phyloP scores from a whole-genome alignment of 2,113 vertebrate species.

The Heptranchias perlo region DNA sequence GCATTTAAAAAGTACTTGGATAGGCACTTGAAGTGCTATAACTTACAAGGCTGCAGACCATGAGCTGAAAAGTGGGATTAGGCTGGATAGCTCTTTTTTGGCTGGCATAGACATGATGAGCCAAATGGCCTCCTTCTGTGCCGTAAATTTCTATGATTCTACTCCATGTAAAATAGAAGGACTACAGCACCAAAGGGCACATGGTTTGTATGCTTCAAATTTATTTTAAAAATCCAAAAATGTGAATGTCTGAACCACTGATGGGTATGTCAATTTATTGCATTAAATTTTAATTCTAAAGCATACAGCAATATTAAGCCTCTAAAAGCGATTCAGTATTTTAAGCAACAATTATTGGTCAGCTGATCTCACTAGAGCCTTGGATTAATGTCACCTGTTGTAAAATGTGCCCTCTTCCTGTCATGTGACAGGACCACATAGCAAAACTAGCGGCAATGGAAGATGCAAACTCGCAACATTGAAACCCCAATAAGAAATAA shows the following conservation, averaged over 20 bases:
- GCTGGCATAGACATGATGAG: too few relatives aligned
- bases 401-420: not conserved
- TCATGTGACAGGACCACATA: not conserved
- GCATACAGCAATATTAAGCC: not conserved
- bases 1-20: too few relatives aligned
- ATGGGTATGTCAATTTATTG: not conserved
- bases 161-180: not conserved
- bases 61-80: too few relatives aligned
- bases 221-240: not conserved
- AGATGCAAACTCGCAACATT: not conserved
- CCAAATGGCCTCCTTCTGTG: too few relatives aligned
- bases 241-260: not conserved
- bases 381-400: not conserved
- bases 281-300: not conserved
- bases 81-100: too few relatives aligned
- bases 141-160: too few relatives aligned
- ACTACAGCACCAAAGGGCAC: not conserved
- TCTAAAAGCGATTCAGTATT: not conserved
- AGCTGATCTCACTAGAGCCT: not conserved
- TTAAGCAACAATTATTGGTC: not conserved
- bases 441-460: not conserved
- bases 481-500: not conserved
- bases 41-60: too few relatives aligned
- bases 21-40: too few relatives aligned
- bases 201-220: not conserved